Base-by-base conservation (phyloP, 2,797 vertebrate genomes). In the Dryobates pubescens region DNA sequence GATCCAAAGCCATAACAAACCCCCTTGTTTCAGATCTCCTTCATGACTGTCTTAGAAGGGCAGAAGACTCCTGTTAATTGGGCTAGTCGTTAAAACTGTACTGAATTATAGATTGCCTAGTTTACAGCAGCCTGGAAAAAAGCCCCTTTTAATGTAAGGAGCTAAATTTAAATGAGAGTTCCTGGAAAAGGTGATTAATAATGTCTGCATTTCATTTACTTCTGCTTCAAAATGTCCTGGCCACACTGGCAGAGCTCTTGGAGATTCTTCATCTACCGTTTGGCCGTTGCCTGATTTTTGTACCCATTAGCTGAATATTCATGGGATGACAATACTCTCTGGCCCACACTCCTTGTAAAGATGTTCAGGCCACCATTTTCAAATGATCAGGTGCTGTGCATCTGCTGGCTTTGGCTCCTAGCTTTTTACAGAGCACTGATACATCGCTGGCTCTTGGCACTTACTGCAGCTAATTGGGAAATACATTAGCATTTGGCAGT, bases 401-500 rank as follows among this genome's bases (percentile, higher is more conserved):
- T 78, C 69, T 17, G 2, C n/a, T 67, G 77, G 68, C 82, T 81
- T 34, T 83, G 86, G 53, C 76, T 92, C 19, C 1, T 13, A 54
- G 76, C 45, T 91, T 73, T 91, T 82, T 29, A 14, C 14, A 36
- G 87, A 82, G 54, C 49, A 81, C 80, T 88, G 81, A 74, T 90
- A 6, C 36, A 84, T 91, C 16, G 1, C 90, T 88, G 82, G 7
- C 59, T 81, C 73, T 73, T 51, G 22, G 65, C 90, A 53, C 65
- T 0, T 1, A n/a, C 86, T 72, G 68, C 72, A 27, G 83, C 63
- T 92, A 90, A 87, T 78, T 90, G 78, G 78, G 86, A 85, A 88
- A 69, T 80, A 29, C 34, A 59, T 91, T 80, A 91, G 65, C 70
- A 45, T 88, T 91, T 91, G 84, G 75, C 91, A 93, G 57, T 58